phyloP scores from a whole-genome alignment of 2,797 vertebrate species.

The Sphenodon punctatus region DNA sequence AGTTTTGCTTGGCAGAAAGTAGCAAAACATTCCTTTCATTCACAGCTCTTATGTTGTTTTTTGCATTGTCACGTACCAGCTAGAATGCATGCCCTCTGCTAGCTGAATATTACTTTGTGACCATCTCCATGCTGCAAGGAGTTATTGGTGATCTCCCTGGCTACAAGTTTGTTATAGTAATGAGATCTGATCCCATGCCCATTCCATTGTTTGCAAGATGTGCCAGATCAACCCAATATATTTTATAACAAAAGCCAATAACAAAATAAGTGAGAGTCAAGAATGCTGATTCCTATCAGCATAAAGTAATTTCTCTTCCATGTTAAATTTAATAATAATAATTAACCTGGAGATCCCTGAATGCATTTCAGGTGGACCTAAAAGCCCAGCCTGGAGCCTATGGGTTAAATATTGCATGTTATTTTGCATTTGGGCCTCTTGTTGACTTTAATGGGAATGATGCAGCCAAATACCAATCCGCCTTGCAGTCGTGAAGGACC shows the following conservation, averaged over 20 bases:
- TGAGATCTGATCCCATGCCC: no score
- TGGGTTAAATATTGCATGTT: background rate
- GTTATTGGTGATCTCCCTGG: background rate
- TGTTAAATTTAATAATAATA: background rate
- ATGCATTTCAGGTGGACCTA: background rate
- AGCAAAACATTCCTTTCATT: background rate
- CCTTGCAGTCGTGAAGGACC: no score
- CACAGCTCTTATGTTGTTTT: background rate
- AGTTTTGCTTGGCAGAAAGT: background rate
- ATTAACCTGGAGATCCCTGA: background rate
- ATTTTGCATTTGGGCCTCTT: background rate
- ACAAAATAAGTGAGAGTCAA: background rate
- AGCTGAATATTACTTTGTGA: background rate
- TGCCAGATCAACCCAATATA: background rate
- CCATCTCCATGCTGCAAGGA: background rate
- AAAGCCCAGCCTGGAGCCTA: no score
- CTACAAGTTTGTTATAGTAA: no score
- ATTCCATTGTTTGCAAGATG: background rate
- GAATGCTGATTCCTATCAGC: background rate
- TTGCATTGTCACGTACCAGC: no score
- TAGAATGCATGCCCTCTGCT: background rate
- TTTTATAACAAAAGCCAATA: background rate
- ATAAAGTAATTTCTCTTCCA: background rate
- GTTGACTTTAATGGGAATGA: no score
- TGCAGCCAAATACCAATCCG: no score